phyloP scores from a whole-genome alignment of 2,797 vertebrate species.

The Pantherophis alleghaniensis region DNA sequence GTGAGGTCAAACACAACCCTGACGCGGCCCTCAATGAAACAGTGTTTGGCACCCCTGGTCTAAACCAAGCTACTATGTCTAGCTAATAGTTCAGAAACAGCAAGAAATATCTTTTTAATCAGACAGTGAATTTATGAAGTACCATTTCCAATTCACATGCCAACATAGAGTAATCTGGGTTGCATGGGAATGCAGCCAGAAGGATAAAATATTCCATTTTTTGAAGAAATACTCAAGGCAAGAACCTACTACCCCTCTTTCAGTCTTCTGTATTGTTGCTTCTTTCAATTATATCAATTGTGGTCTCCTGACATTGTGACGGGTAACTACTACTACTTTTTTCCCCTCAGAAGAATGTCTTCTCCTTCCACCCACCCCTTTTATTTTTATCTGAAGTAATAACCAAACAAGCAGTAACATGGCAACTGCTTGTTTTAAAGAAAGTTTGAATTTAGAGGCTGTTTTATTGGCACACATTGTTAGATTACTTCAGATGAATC shows the following conservation, averaged over 20 bases:
- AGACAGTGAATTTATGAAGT: slow-evolving; percentile 16
- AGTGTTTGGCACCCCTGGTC: no score
- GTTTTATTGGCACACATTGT: neutral
- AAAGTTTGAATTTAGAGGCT: neutral
- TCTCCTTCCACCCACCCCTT: neutral
- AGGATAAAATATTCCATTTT: neutral
- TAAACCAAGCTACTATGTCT: slow-evolving; percentile 6
- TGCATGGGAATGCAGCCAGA: neutral
- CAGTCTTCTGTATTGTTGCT: neutral
- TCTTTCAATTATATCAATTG: neutral
- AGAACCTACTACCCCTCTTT: neutral
- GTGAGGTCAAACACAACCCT: no score
- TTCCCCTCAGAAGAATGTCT: neutral
- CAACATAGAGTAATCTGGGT: neutral
- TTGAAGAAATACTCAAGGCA: neutral
- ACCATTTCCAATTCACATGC: slow-evolving; percentile 4
- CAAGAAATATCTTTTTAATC: slow-evolving; percentile 5
- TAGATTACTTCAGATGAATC: neutral
- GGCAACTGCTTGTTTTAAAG: neutral
- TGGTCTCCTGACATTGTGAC: neutral
- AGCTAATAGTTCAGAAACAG: slow-evolving; percentile 15
- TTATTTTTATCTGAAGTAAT: neutral
- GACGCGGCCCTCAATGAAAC: no score
- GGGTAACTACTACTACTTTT: neutral
- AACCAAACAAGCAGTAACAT: neutral